Conservation (phyloP, 1,140 invertebrate species). For the Subanguina moxae region DNA sequence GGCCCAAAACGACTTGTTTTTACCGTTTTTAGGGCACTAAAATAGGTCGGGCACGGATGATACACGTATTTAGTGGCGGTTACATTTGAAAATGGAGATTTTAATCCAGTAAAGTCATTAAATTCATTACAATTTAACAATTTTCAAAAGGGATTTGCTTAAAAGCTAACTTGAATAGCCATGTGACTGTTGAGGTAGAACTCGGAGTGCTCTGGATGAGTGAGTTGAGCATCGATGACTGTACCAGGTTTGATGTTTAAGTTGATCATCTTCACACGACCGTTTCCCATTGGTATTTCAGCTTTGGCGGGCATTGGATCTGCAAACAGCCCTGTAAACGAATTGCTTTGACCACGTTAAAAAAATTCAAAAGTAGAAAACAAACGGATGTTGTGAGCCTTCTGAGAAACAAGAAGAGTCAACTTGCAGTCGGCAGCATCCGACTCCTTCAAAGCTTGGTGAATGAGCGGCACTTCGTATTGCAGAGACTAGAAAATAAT, state of each 20-base stretch:
- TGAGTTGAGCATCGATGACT: slow-evolving; percentile 19
- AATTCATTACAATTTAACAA: background rate
- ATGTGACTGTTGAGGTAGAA: slow-evolving; percentile 30
- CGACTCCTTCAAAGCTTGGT: slow-evolving; percentile 20
- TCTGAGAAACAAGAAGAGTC: slow-evolving; percentile 32
- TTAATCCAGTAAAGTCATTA: background rate
- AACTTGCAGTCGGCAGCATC: slow-evolving; percentile 25
- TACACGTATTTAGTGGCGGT: too few relatives aligned
- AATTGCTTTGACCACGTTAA: background rate
- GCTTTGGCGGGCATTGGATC: background rate
- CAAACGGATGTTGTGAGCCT: slow-evolving; percentile 31
- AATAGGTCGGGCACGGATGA: too few relatives aligned
- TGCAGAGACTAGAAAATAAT: slow-evolving; percentile 6
- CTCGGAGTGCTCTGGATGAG: slow-evolving; percentile 31
- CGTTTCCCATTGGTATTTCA: background rate
- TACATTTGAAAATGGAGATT: background rate
- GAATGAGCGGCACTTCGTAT: slow-evolving; percentile 31
- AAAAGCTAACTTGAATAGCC: slow-evolving; percentile 16
- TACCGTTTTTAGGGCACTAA: too few relatives aligned
- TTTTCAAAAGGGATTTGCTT: background rate
- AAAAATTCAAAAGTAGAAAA: background rate
- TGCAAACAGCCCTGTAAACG: background rate
- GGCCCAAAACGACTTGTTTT: too few relatives aligned
- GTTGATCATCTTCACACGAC: slow-evolving; percentile 12
- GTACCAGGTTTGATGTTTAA: slow-evolving; percentile 34